Conservation (phyloP, 2,888 invertebrate species). For the Galeruca laticollis region DNA sequence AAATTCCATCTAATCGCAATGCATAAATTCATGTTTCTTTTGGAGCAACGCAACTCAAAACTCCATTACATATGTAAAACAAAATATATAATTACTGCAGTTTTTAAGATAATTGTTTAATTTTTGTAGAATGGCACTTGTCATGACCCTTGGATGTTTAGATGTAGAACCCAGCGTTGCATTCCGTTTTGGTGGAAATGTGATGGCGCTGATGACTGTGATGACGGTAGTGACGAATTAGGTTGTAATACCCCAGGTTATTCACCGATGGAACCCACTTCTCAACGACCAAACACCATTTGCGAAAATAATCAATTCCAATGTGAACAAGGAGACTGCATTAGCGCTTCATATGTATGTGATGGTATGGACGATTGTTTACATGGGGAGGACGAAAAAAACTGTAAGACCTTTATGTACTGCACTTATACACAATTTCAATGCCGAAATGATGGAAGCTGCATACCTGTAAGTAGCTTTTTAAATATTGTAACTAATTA, state of each 20-base stretch:
- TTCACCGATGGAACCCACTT: slow-evolving; percentile 27
- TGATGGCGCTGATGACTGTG: slow-evolving; percentile 82
- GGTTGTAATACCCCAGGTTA: slow-evolving; percentile 61
- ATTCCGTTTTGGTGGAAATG: slow-evolving; percentile 87
- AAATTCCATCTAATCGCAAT: too few relatives aligned
- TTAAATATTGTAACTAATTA: background rate
- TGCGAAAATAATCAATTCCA: slow-evolving; percentile 72
- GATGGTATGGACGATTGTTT: slow-evolving; percentile 73
- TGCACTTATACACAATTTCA: slow-evolving; percentile 69
- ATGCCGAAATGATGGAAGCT: slow-evolving; percentile 75
- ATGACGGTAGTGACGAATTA: slow-evolving; percentile 80
- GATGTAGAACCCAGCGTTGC: slow-evolving; percentile 77
- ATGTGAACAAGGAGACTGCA: slow-evolving; percentile 71
- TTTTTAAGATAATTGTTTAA: background rate
- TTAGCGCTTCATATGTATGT: slow-evolving; percentile 74
- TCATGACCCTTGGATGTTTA: slow-evolving; percentile 81
- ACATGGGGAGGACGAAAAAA: slow-evolving; percentile 74
- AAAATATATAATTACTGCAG: too few relatives aligned
- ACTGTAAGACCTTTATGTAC: slow-evolving; percentile 55
- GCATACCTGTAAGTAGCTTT: slow-evolving; percentile 66
- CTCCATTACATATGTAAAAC: too few relatives aligned
- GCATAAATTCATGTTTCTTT: too few relatives aligned
- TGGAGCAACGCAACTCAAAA: too few relatives aligned
- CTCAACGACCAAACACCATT: slow-evolving; percentile 41
- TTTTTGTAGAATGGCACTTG: slow-evolving; percentile 66